These are phyloP conservation scores for Chloroclystis v-ata DNA, from an alignment of 2,888 invertebrate genomes.

Conservation along the genomic window DNA sequence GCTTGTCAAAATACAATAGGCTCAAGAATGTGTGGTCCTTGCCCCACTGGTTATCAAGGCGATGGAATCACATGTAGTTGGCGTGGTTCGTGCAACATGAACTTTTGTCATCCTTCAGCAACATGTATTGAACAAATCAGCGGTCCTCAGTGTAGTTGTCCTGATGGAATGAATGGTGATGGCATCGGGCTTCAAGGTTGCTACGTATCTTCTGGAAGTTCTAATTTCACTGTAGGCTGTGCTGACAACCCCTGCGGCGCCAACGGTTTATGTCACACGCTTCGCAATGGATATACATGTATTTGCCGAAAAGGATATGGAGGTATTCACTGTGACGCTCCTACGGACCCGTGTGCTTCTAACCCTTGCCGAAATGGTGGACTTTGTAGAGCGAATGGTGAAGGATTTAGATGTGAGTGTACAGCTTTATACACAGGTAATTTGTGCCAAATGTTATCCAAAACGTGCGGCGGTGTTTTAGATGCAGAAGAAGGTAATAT, in stretches of 20 bases:
- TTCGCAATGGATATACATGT: conserved; percentile 72
- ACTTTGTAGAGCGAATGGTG: conserved; percentile 76
- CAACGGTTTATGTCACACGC: conserved; percentile 79
- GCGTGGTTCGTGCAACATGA: conserved; percentile 82
- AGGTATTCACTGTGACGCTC: conserved; percentile 80
- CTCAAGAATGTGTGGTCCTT: conserved; percentile 89
- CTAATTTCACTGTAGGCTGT: conserved; percentile 60
- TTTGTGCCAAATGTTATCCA: conserved; percentile 78
- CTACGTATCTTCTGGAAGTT: conserved; percentile 46
- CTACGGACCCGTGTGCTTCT: conserved; percentile 79
- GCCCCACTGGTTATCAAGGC: conserved; percentile 92
- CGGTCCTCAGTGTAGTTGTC: conserved; percentile 86
- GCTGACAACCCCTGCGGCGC: conserved; percentile 72
- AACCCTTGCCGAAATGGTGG: conserved; percentile 92
- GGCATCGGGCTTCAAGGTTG: conserved; percentile 91
- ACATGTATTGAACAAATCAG: conserved; percentile 82
- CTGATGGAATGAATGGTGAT: conserved; percentile 85
- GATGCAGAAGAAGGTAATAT: conserved; percentile 78
- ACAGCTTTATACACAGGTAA: conserved; percentile 81
- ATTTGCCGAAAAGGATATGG: conserved; percentile 79
- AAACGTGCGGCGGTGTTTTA: conserved; percentile 63
- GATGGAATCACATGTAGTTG: conserved; percentile 87
- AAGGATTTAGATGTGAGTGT: conserved; percentile 81
- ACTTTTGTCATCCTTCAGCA: conserved; percentile 90
- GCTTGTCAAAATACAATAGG: conserved; percentile 93